Evolutionary conservation across 23 tunicate genomes (phyloP), one percentile per base, ranked within the genome.

Genomic region (Styela plicata): DNA sequence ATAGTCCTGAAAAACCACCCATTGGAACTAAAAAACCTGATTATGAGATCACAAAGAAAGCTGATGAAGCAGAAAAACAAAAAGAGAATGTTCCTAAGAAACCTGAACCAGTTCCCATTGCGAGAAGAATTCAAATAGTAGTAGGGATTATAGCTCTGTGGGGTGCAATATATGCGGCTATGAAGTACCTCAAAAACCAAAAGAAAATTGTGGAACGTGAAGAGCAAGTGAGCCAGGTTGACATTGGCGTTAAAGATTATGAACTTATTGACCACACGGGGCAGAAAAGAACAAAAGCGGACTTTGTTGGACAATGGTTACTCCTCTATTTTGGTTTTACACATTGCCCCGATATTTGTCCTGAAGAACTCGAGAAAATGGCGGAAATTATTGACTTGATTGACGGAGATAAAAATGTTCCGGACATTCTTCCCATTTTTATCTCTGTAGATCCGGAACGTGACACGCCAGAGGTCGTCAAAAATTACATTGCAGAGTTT

Each of bases 261-360:
- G 83, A 85, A 18, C 69, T 93, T 29, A 85, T 82, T 31, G 93
- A 93, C 81, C 87, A 93, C 32, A 3, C 67, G 80, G 98, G 98
- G 23, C 76, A 82, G 36, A 35, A 69, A 68, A 85, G 91, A 1
- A 74, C 80, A 27, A 93, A 93, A 85, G 82, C 84, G 69, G 90
- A 87, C 79, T 89, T 95, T 63, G 66, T 90, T 31, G 99, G 96
- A 2, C 80, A 87, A 33, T 95, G 99, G 99, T 67, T 90, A 30
- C 63, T 95, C 22, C 44, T 95, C 1, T 95, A 95, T 73, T 95
- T 95, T 76, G 99, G 99, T 7, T 95, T 95, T 84, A 95, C 99
- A 2, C 96, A 90, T 57, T 95, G 99, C 31, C 99, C 99, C 24
- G 99, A 95, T 80, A 90, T 95, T 18, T 95, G 99, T 69, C 99